Base-by-base conservation (phyloP, 2,888 invertebrate genomes). In the Calliscelio sp. region DNA sequence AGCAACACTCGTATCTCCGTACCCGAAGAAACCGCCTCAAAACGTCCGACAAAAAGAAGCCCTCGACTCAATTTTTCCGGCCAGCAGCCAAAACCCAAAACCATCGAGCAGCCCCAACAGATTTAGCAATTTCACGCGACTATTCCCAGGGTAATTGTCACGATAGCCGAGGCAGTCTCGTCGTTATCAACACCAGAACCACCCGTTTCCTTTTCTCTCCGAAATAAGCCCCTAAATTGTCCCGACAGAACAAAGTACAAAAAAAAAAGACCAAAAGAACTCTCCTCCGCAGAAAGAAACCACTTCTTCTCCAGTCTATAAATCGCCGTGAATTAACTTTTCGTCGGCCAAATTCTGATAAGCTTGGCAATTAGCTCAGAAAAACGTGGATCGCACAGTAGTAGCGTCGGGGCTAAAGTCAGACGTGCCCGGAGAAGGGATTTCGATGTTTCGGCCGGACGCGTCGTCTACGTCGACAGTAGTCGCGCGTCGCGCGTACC, bases 401-500 rank as follows among this genome's bases (percentile, higher is more conserved):
- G 80, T 80, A 80, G 25, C 22, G 35, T 73, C 65, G 59, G 8
- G 14, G 79, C 57, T 80, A 55, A 59, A 73, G 80, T 80, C 80
- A 80, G 80, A 66, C 71, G 55, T 63, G 18, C 22, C 22, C 63
- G 61, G 79, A 65, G 79, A 71, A 65, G 57, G 79, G 46, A 71
- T 71, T 65, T 46, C n/a, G 61, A 32, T 28, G 57, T 59, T 59
- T 59, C 57, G 38, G 18, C n/a, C 35, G 51, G 65, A 55, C 65
- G 75, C 65, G 38, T 35, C 28, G 49, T 28, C 32, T 18, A 25
- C 59, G 44, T 28, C 57, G 44, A 35, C 83, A 83, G 83, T 83
- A 83, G 51, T 79, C 70, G 83, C 79, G 83, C 83, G 79, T 73
- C 83, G 83, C 83, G 83, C 79, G 83, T 74, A 68, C 66, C 22